Base-by-base conservation (phyloP, 1,140 invertebrate species). In the Ceratina japonica region DNA sequence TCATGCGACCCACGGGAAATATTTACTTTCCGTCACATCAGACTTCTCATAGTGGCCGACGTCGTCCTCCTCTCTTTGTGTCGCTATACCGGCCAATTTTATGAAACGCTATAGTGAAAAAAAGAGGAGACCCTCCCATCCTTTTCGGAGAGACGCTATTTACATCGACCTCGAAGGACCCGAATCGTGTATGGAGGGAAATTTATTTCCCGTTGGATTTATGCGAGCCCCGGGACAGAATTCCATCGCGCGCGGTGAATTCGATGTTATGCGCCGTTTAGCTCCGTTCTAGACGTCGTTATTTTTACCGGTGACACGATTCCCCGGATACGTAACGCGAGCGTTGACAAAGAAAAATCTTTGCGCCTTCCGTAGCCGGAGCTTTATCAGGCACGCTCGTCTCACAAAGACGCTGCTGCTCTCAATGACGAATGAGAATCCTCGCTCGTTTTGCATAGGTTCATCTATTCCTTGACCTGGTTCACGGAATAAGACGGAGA, bases 11-110 rank as follows among this genome's bases (percentile, higher is more conserved):
- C 37, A 44, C 20, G 10, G 65, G 22, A 69, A 76, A 76, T 69
- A 69, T 76, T 76, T 69, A 24, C 65, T 59, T 37, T 20, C 56
- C 5, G 8, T 68, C 20, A 12, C 22, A 24, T 13, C n/a, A 16
- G 70, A 74, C 37, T 44, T 44, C 72, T 81, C 73, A 70, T 70
- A 59, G 22, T 58, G 54, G 61, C 68, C 65, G n/a, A n/a, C n/a
- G 49, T 31, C 24, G 22, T 52, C 51, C 44, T 13, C 13, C 24
- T 56, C 56, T 13, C 31, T 12, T 20, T 22, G 15, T 18, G 20
- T 22, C 20, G 22, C 20, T 66, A n/a, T n/a, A 24, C 44, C 64
- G 16, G n/a, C 10, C 62, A 68, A 27, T 52, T 16, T 10, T 16
- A 5, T 7, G 10, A 20, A 44, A 16, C 37, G 37, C 5, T 44